These are phyloP conservation scores for Eubucco bourcierii DNA, from an alignment of 2,113 vertebrate genomes.

Conservation along the genomic window DNA sequence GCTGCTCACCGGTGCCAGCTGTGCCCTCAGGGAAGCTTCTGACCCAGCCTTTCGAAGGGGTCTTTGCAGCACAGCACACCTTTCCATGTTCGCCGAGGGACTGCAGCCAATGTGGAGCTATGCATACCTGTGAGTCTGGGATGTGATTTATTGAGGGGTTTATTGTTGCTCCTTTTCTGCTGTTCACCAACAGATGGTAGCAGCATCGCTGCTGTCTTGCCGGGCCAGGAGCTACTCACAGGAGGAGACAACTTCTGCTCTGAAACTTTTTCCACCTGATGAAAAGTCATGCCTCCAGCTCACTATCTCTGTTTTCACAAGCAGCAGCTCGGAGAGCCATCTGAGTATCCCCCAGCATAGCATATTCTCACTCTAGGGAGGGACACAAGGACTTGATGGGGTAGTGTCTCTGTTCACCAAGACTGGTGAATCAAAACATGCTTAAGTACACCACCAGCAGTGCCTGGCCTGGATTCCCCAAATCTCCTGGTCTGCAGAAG, in stretches of 20 bases:
- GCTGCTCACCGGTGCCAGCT: not conserved
- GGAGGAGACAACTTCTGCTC: not conserved
- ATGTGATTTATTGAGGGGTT: not conserved
- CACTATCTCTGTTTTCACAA: not conserved
- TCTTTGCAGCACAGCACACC: not conserved
- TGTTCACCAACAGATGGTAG: slow-evolving; percentile 61
- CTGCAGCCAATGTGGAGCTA: fast-evolving
- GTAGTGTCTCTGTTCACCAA: not conserved
- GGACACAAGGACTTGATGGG: not conserved
- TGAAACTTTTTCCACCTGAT: not conserved
- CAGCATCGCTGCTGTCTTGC: slow-evolving; percentile 18
- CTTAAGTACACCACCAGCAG: not conserved
- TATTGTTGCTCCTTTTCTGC: slow-evolving; percentile 30
- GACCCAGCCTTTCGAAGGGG: not conserved
- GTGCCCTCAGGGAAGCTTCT: not conserved
- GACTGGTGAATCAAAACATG: not conserved
- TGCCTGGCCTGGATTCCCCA: not conserved
- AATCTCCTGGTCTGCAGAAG: not conserved
- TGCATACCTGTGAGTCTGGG: fast-evolving
- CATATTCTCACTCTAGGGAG: not conserved
- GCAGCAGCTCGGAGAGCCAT: not conserved
- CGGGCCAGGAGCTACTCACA: not conserved
- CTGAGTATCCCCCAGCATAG: not conserved
- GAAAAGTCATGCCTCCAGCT: not conserved
- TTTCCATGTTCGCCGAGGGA: fast-evolving